Evolutionary conservation across 1,140 invertebrate genomes (phyloP).

Genomic region (Zaprionus ghesquierei): DNA sequence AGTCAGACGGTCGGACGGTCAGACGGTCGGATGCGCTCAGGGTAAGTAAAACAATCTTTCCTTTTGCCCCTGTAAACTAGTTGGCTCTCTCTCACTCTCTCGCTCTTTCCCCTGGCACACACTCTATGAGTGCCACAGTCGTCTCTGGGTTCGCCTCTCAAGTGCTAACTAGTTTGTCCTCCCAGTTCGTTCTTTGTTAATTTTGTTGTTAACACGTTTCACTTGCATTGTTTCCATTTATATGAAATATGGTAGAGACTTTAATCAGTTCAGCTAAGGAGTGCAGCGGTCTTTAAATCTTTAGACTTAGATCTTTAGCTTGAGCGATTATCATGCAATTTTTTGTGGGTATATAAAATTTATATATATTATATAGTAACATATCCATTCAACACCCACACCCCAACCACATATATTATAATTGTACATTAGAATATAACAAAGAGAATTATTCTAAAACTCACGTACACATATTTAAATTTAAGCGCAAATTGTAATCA

Average conservation of each 20-base stretch:
- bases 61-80: not conserved
- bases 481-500: too few relatives aligned
- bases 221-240: conserved; percentile 5
- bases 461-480: too few relatives aligned
- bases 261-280: conserved; percentile 1
- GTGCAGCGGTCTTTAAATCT: not conserved
- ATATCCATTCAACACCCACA: too few relatives aligned
- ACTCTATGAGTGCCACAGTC: not conserved
- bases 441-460: too few relatives aligned
- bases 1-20: too few relatives aligned
- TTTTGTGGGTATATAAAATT: too few relatives aligned
- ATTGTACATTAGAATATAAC: too few relatives aligned
- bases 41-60: conserved; percentile 19
- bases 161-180: conserved; percentile 61
- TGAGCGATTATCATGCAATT: too few relatives aligned
- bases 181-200: conserved; percentile 21
- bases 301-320: too few relatives aligned
- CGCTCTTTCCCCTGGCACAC: not conserved
- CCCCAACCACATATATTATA: too few relatives aligned
- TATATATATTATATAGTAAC: too few relatives aligned
- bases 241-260: conserved; percentile 6
- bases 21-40: not conserved
- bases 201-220: conserved; percentile 37
- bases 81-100: not conserved
- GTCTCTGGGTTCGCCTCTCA: not conserved